These are phyloP conservation scores for Apamea epomidion DNA, from an alignment of 2,888 invertebrate genomes.

Conservation along the genomic window DNA sequence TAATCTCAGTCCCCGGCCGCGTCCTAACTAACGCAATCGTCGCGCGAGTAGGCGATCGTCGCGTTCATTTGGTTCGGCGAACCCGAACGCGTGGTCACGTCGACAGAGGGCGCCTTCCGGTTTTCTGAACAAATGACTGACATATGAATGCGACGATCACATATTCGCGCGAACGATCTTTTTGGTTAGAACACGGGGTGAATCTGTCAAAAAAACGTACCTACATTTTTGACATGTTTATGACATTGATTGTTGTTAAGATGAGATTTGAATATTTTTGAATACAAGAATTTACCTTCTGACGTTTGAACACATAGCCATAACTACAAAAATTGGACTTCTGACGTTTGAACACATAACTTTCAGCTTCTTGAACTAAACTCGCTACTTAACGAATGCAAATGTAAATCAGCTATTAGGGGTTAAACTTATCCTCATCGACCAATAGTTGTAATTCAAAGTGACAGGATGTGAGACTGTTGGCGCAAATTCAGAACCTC, in stretches of 20 bases:
- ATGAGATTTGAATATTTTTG: not conserved
- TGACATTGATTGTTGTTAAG: not conserved
- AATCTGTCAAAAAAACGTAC: not conserved
- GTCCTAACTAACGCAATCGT: not conserved
- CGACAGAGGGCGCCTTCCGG: too few relatives aligned
- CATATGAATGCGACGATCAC: too few relatives aligned
- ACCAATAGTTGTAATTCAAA: not conserved
- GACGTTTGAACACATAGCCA: not conserved
- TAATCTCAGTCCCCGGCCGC: not conserved
- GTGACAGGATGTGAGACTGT: not conserved
- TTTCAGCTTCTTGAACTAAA: not conserved
- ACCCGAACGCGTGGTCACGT: not conserved
- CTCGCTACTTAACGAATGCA: not conserved
- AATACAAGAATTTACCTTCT: not conserved
- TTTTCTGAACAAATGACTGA: too few relatives aligned
- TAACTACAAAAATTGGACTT: too few relatives aligned
- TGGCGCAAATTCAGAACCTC: not conserved
- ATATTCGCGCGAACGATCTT: too few relatives aligned
- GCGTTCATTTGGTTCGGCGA: not conserved
- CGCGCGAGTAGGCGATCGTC: not conserved
- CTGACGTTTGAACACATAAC: too few relatives aligned
- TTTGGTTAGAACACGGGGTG: too few relatives aligned
- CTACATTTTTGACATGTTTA: not conserved
- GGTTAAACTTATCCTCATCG: not conserved
- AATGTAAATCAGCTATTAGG: not conserved